Base-by-base conservation (phyloP, 2,797 vertebrate species). In the Dendrocincla fuliginosa region DNA sequence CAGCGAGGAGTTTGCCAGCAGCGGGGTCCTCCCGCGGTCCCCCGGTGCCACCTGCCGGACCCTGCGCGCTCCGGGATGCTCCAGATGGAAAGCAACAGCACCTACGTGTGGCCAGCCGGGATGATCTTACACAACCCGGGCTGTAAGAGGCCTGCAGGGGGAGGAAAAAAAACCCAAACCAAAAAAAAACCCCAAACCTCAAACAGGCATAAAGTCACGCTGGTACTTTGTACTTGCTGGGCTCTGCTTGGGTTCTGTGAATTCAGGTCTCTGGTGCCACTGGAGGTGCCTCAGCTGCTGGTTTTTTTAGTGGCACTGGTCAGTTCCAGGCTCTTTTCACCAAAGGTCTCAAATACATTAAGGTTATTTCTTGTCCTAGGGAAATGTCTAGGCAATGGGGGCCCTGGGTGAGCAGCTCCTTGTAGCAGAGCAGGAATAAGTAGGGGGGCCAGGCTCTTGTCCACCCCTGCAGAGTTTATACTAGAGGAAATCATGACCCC, bases 31-130 rank as follows among this genome's bases (percentile, higher is more conserved):
- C 19, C 64, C 25, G 67, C 39, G 92, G 79, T 87, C 32, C 46
- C 37, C n/a, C 93, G 9, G 6, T 94, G 95, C 96, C 97, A 52
- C 89, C 97, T 97, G 63, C 92, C 80, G 97, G 96, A 32, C 39
- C 5, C 18, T 5, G 52, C 24, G 5, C 1, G 11, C 25, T 13
- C 37, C n/a, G 70, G 46, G 64, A n/a, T 9, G 73, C 44, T 79
- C 5, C 69, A 0, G 4, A 1, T 0, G 77, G 59, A 32, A 6
- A 49, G 80, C 88, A 90, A 73, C 10, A 93, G 95, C 89, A 30
- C 89, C 91, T 17, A 7, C 93, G 32, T 53, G 95, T 39, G 94
- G 95, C 12, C 52, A 41, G 46, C 39, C 23, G 4, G 19, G 3
- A 1, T 0, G 18, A 1, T 10, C 9, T 4, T 1, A 0, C 3